Conservation (phyloP, 2,888 invertebrate genomes). For the Diarsia dahlii region DNA sequence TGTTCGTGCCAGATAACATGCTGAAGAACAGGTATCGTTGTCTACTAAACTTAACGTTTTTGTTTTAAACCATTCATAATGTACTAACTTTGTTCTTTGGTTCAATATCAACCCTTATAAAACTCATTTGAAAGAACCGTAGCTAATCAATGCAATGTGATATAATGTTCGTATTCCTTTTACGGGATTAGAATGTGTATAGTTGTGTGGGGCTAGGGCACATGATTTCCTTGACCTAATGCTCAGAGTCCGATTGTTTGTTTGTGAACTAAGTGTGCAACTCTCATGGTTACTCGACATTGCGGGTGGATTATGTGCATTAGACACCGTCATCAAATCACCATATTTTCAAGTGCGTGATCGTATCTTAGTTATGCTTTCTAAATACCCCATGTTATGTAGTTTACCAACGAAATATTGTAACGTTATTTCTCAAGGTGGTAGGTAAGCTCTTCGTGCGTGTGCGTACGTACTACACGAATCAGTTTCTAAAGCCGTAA, state of each 20-base stretch:
- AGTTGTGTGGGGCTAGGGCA: slow-evolving; percentile 75
- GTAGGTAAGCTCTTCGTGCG: slow-evolving; percentile 25
- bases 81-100: slow-evolving; percentile 28
- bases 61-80: slow-evolving; percentile 25
- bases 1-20: slow-evolving; percentile 95
- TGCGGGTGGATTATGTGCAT: slow-evolving; percentile 39
- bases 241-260: slow-evolving; percentile 79
- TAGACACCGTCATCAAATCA: slow-evolving; percentile 12
- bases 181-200: slow-evolving; percentile 81
- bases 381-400: not conserved
- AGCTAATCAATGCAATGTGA: slow-evolving; percentile 73
- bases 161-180: slow-evolving; percentile 69
- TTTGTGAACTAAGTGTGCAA: slow-evolving; percentile 74
- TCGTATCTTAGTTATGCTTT: slow-evolving; percentile 14
- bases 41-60: slow-evolving; percentile 15
- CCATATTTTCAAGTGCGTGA: slow-evolving; percentile 2
- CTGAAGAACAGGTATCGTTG: slow-evolving; percentile 92
- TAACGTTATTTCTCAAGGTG: slow-evolving; percentile 43
- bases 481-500: slow-evolving; percentile 40
- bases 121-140: slow-evolving; percentile 45
- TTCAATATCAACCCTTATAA: slow-evolving; percentile 34
- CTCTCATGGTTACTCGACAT: slow-evolving; percentile 73
- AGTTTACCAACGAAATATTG: slow-evolving; percentile 21
- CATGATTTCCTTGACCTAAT: slow-evolving; percentile 85
- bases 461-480: slow-evolving; percentile 20